Percentiles rank a stretch among this genome's conserved stretches.
Conservation (phyloP, 2,888 invertebrate species). For the Electrophaes corylata region DNA sequence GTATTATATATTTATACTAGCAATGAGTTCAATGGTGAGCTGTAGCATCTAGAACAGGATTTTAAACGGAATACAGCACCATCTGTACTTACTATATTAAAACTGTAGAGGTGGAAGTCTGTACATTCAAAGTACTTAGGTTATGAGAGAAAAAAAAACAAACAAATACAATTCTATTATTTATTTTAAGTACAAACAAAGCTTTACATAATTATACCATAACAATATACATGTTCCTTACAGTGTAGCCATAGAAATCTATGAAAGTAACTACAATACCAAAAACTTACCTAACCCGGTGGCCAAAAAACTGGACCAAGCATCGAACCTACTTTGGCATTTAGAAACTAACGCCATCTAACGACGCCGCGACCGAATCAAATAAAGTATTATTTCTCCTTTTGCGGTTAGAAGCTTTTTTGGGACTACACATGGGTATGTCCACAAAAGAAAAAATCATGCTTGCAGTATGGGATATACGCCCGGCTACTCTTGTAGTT, state of each 20-base stretch:
- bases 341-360: slow-evolving; percentile 18
- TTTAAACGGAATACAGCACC: too few species aligned
- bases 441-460: not conserved
- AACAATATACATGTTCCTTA: slow-evolving; percentile 35
- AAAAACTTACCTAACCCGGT: slow-evolving; percentile 15
- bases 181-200: slow-evolving; percentile 45
- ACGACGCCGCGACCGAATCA: slow-evolving; percentile 8
- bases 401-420: not conserved
- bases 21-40: too few species aligned
- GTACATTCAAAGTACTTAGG: too few species aligned
- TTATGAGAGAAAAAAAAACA: slow-evolving; percentile 17
- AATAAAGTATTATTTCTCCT: not conserved
- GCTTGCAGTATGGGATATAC: not conserved
- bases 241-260: slow-evolving; percentile 22
- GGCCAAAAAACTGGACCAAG: slow-evolving; percentile 5
- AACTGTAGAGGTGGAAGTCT: too few species aligned
- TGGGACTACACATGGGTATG: not conserved
- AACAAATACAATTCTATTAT: slow-evolving; percentile 33
- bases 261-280: slow-evolving; percentile 23
- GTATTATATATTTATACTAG: too few species aligned
- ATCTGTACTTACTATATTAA: too few species aligned
- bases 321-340: slow-evolving; percentile 17
- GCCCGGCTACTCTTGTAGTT: not conserved
- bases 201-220: slow-evolving; percentile 40
- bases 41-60: too few species aligned